Evolutionary conservation across 1,140 invertebrate genomes (phyloP), one percentile per base, ranked within the genome.

Genomic region (Chionoecetes opilio): DNA sequence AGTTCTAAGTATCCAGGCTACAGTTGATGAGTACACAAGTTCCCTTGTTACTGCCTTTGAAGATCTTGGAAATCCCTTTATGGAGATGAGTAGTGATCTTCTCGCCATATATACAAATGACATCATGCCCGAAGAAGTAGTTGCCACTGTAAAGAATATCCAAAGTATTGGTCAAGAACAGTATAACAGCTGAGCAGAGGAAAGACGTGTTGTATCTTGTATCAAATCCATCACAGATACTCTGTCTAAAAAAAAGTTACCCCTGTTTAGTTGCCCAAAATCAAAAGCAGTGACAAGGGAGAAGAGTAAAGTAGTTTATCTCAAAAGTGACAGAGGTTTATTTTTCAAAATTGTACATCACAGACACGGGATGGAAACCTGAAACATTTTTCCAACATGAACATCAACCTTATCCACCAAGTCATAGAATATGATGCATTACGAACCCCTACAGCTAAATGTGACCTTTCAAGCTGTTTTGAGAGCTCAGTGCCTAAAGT

Each of bases 101-200:
- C n/a, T 75, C 11, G 63, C 63, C n/a, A 75, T 75, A 11, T n/a
- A 75, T n/a, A 11, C 63, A 14, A 11, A 14, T n/a, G 11, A 14
- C 63, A 75, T 14, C 63, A 75, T 11, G 63, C 63, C 63, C n/a
- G 11, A 75, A 11, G 11, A 11, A 75, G n/a, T 75, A 75, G 11
- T n/a, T n/a, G n/a, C n/a, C 63, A 75, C 63, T 75, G 63, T 75
- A 11, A 75, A n/a, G 63, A 75, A 75, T 75, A 75, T 75, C 63
- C 63, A 75, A n/a, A 75, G n/a, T 11, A 11, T n/a, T n/a, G n/a
- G n/a, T n/a, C n/a, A n/a, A n/a, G n/a, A n/a, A n/a, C n/a, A n/a
- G n/a, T n/a, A n/a, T n/a, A n/a, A n/a, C n/a, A n/a, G n/a, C n/a
- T n/a, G n/a, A n/a, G n/a, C n/a, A n/a, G n/a, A n/a, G n/a, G n/a